Evolutionary conservation across 1,140 invertebrate genomes (phyloP), one percentile per base, ranked within the genome.

Genomic region (Mycetomoellerius zeteki): DNA sequence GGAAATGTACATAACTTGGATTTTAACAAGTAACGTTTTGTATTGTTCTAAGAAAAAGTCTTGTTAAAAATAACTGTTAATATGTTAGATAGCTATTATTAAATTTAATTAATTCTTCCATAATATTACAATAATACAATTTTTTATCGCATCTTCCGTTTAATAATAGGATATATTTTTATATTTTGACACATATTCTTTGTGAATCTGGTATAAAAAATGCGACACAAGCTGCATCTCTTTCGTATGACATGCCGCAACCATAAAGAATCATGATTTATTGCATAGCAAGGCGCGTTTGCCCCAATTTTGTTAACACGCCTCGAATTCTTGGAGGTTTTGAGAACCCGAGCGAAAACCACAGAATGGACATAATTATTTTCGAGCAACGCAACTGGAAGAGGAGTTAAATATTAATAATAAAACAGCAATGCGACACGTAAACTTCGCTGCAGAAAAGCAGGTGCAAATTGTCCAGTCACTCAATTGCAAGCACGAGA

Each of bases 381-480:
- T 76, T 72, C 54, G 19, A 3, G 21, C 33, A 24, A 82, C 8
- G 54, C 24, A 37, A 12, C 30, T 12, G n/a, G 33, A 60, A 76
- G 69, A 24, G 56, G 4, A 30, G 16, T 50, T 47, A 54, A 60
- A 14, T 76, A 62, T 84, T 62, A 81, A 69, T 71, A 81, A 80
- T 80, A 54, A 52, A 60, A 24, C 24, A 16, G 33, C 69, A 52
- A 47, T 8, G 19, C 37, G 24, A 27, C 64, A n/a, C 43, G 12
- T 84, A 62, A 84, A 84, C 24, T 76, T 75, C 6, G 8, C 24
- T 24, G 2, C 12, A 30, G 80, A 58, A 27, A 76, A 76, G 71
- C 54, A 75, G 37, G 71, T 84, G 81, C 54, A 84, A 84, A 84
- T 84, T 76, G 71, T 84, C 27, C 56, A 52, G 21, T 84, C 69